These are phyloP conservation scores for Nicator chloris DNA, from an alignment of 2,113 vertebrate genomes.

Conservation along the genomic window DNA sequence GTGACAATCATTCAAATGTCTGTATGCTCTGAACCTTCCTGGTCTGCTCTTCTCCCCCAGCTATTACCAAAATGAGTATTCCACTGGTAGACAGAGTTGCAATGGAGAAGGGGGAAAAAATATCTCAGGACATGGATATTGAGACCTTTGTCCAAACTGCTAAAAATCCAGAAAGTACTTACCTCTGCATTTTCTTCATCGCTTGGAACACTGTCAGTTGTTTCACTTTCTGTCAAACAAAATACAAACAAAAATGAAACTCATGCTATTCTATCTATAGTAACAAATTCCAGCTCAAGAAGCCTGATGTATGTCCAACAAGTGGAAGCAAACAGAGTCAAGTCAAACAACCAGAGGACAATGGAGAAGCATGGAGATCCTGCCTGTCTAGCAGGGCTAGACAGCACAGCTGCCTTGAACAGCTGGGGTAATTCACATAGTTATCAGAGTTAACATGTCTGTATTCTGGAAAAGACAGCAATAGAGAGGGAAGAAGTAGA, in stretches of 20 bases:
- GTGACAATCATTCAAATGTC: background rate
- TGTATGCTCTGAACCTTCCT: background rate
- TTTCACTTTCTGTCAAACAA: slow-evolving; percentile 88
- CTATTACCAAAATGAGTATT: background rate
- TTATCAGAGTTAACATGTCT: background rate
- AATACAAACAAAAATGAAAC: slow-evolving; percentile 52
- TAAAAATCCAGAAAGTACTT: slow-evolving; percentile 27
- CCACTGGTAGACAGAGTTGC: background rate
- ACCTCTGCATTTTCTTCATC: slow-evolving; percentile 89
- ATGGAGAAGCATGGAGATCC: background rate
- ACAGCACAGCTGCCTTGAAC: background rate
- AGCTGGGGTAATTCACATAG: background rate
- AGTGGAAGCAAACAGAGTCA: background rate
- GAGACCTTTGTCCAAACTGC: background rate
- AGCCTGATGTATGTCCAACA: background rate
- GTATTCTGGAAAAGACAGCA: background rate
- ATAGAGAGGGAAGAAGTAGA: background rate
- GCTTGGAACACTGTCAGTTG: slow-evolving; percentile 86
- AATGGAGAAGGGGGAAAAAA: background rate
- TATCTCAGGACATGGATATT: background rate
- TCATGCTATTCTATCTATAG: background rate
- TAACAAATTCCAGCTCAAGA: background rate
- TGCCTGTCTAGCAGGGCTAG: background rate
- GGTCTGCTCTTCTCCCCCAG: background rate
- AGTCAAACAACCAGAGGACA: background rate